Evolutionary conservation across 2,797 vertebrate genomes (phyloP).

Genomic region (Hephaestus fuliginosus): DNA sequence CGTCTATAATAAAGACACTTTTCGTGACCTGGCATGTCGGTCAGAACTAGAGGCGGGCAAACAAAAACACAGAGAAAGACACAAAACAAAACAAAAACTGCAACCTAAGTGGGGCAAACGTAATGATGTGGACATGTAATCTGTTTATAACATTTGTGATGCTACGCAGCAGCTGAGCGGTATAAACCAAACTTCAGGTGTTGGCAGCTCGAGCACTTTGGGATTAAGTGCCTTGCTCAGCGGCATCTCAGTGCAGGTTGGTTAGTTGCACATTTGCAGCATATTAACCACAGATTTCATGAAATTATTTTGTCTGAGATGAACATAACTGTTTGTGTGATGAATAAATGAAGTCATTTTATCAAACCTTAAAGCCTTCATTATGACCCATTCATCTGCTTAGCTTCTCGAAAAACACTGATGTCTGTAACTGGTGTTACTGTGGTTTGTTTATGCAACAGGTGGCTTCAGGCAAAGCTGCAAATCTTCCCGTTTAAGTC

Average conservation of each 20-base stretch:
- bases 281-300: background rate
- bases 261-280: background rate
- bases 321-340: background rate
- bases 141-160: background rate
- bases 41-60: background rate
- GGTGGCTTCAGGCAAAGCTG: background rate
- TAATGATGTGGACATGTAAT: background rate
- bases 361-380: background rate
- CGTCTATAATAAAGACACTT: background rate
- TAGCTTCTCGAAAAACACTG: conserved; percentile 24
- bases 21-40: background rate
- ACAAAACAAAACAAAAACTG: too few relatives aligned
- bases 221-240: too few relatives aligned
- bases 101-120: background rate
- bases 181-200: background rate
- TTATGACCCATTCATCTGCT: background rate
- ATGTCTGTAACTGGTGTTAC: conserved; percentile 7
- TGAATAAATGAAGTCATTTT: conserved; percentile 14
- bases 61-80: too few relatives aligned
- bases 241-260: background rate
- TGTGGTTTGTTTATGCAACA: conserved; percentile 11
- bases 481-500: background rate
- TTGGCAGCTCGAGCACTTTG: too few relatives aligned
- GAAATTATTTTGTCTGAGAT: background rate
- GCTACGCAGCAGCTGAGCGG: background rate